Percentiles rank a stretch among this genome's conserved stretches.
These are phyloP conservation scores for Tangara arthus DNA, from an alignment of 2,797 vertebrate species.

Conservation along the genomic window DNA sequence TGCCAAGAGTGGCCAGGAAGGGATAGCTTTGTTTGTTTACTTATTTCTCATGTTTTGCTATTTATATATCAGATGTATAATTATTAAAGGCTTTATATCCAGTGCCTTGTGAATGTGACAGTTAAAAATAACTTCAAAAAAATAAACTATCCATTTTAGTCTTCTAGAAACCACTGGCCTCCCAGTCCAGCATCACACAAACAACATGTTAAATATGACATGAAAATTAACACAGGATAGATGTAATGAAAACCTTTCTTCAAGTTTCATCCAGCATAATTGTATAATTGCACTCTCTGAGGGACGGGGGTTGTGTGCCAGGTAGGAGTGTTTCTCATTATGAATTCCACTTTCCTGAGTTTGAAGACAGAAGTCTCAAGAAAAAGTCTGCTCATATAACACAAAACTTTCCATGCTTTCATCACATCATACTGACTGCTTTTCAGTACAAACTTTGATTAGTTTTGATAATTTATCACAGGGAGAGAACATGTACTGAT, in stretches of 20 bases:
- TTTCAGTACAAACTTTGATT: neutral
- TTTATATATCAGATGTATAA: neutral
- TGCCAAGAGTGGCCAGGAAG: neutral
- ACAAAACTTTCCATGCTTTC: neutral
- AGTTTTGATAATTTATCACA: neutral
- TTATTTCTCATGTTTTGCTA: neutral
- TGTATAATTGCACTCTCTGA: neutral
- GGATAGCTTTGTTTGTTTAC: neutral
- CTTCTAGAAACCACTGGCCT: neutral
- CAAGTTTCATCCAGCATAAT: neutral
- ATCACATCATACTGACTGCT: neutral
- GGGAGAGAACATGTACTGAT: neutral
- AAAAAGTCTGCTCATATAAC: neutral
- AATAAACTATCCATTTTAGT: neutral
- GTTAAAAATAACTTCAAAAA: neutral
- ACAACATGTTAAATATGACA: neutral
- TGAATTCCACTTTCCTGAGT: neutral
- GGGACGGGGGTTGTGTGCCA: neutral
- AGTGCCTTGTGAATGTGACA: neutral
- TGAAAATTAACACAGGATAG: neutral
- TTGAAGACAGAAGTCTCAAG: neutral
- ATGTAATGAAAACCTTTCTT: neutral
- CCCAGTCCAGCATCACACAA: neutral
- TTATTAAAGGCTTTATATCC: neutral
- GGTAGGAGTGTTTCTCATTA: neutral